These are phyloP conservation scores for Rhinoderma darwinii DNA, from an alignment of 2,113 vertebrate genomes.

Conservation along the genomic window DNA sequence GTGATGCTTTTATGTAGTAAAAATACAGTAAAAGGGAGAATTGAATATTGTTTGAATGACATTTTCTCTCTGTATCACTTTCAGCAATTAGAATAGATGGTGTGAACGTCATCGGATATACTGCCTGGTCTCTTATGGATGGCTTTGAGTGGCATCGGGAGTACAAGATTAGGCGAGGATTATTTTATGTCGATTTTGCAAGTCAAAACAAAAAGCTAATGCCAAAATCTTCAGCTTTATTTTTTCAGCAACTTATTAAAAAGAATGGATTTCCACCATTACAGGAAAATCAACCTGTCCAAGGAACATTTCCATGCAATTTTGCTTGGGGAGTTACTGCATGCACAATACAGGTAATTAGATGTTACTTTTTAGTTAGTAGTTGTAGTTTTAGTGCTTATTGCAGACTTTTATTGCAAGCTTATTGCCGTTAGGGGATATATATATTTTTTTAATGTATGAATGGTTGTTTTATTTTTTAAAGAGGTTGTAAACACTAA, in stretches of 20 bases:
- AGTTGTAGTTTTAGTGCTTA: background rate
- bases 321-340: constrained; percentile 94
- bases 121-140: constrained; percentile 94
- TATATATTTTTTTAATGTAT: too few species aligned
- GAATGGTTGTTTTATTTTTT: background rate
- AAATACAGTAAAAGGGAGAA: background rate
- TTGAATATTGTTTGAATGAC: background rate
- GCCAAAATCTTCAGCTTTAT: constrained; percentile 91
- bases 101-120: constrained; percentile 92
- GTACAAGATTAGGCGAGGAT: constrained; percentile 87
- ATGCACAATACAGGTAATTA: constrained; percentile 90
- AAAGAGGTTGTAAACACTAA: too few species aligned
- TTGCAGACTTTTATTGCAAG: background rate
- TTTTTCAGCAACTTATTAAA: constrained; percentile 91
- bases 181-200: constrained; percentile 93
- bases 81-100: constrained; percentile 85
- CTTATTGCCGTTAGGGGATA: background rate
- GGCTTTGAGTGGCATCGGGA: constrained; percentile 95
- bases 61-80: background rate
- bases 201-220: constrained; percentile 86
- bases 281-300: constrained; percentile 83
- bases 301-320: constrained; percentile 86
- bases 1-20: background rate
- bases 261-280: constrained; percentile 90
- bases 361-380: background rate